Percentiles rank a stretch among this genome's conserved stretches.
Conservation (phyloP, 2,888 invertebrate species). For the Cryptocheilus praepositus region DNA sequence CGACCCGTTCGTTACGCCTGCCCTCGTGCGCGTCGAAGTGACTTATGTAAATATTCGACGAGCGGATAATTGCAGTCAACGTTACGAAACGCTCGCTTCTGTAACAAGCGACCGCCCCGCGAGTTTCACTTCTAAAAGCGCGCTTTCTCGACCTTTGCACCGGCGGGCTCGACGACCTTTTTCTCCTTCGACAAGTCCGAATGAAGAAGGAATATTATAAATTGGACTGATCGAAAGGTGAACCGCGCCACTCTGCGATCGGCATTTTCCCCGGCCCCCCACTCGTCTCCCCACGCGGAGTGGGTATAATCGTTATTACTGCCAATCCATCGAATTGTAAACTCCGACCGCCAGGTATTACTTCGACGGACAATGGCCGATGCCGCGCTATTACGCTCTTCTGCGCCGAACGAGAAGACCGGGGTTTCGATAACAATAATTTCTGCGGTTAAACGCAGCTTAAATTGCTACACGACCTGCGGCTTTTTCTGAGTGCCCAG, state of each 20-base stretch:
- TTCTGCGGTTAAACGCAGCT: constrained; percentile 67
- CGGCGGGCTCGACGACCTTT: not conserved
- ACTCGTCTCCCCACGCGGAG: constrained; percentile 5
- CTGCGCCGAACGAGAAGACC: constrained; percentile 24
- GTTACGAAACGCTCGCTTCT: no score
- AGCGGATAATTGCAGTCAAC: no score
- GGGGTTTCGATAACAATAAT: constrained; percentile 65
- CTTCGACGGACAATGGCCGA: constrained; percentile 52
- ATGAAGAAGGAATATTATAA: constrained; percentile 23
- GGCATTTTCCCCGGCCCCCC: constrained; percentile 25
- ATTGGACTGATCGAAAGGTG: constrained; percentile 20
- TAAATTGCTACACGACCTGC: constrained; percentile 67
- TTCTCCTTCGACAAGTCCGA: not conserved
- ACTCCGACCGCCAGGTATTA: constrained; percentile 44
- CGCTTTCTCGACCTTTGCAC: constrained; percentile 13
- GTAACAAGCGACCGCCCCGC: no score
- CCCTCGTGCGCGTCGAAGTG: no score
- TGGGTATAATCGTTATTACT: constrained; percentile 50
- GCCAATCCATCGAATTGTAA: constrained; percentile 55
- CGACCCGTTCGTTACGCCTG: no score
- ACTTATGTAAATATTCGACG: no score
- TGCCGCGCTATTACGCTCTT: constrained; percentile 52
- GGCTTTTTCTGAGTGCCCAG: constrained; percentile 46
- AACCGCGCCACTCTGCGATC: constrained; percentile 22
- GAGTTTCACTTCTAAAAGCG: no score